Evolutionary conservation across 2,888 invertebrate species (phyloP), one percentile per base, ranked within the genome.

Genomic region (Harpalus rufipes): DNA sequence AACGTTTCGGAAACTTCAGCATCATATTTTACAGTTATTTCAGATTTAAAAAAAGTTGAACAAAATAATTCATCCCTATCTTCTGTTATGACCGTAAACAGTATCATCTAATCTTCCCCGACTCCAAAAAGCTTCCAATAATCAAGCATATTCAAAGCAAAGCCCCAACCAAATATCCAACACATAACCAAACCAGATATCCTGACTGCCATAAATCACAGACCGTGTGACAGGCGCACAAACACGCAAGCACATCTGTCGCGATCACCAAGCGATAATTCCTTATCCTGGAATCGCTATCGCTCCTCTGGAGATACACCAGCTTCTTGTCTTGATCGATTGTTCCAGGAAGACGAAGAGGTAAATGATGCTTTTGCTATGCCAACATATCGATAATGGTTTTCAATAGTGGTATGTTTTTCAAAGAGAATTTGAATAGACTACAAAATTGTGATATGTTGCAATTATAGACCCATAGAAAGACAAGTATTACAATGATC

Each of bases 261-360:
- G 18, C 44, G 44, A 74, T 74, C 14, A 44, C 72, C 72, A 44
- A 41, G n/a, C 68, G 39, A 68, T 68, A 68, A 68, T 32, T 68
- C 32, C 68, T 12, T 32, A 68, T 68, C 68, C 1, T 25, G 68
- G 25, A 14, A 68, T 68, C 68, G 39, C 14, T 25, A 68, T 39
- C 12, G 68, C 6, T 18, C 59, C 59, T 7, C 56, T n/a, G 56
- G 32, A 39, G 68, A 39, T 14, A 68, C 39, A 32, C 25, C 21
- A 65, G 65, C 68, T 7, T 14, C 8, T 51, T 51, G 44, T 51
- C 68, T 68, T 68, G 68, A 68, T 68, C 68, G 68, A 68, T 68
- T 32, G 68, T 39, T 68, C 39, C 32, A 39, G 10, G 1, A 12
- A 51, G 44, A 51, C 44, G 10, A 12, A 51, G 44, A 51, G 44